phyloP scores from a whole-genome alignment of 2,888 invertebrate genomes.

The Mesodorylaimus sp. region DNA sequence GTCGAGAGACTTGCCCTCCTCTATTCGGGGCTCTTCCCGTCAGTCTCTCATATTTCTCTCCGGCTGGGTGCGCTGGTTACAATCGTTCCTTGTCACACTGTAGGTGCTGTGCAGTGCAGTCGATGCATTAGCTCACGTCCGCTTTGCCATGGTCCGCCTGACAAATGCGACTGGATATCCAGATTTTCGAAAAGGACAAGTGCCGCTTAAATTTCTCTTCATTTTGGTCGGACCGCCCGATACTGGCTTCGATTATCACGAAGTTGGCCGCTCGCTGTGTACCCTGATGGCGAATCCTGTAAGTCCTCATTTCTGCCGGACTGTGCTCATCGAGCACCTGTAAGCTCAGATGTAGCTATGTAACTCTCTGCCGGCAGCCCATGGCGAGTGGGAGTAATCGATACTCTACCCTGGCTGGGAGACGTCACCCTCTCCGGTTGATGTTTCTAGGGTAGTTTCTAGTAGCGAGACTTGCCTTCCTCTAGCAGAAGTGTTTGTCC shows the following conservation, averaged over 20 bases:
- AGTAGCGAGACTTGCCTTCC: no score
- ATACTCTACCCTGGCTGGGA: no score
- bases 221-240: slow-evolving; percentile 63
- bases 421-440: no score
- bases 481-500: not conserved
- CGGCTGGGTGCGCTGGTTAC: not conserved
- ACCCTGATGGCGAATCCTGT: slow-evolving; percentile 80
- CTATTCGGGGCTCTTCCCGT: no score
- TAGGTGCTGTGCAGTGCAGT: not conserved
- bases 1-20: no score
- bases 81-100: not conserved
- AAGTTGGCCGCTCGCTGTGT: slow-evolving; percentile 81
- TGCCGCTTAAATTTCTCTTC: no score
- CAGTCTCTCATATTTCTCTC: not conserved
- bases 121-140: not conserved
- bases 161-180: slow-evolving; percentile 37
- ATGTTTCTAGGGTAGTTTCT: no score
- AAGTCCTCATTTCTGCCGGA: slow-evolving; percentile 15
- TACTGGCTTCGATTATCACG: slow-evolving; percentile 74
- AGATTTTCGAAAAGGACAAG: no score
- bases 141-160: not conserved
- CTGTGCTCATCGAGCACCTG: no score
- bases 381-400: no score
- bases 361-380: no score
- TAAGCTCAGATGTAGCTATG: no score